Conservation (phyloP, 2,888 invertebrate species). For the Sialis fuliginosa region DNA sequence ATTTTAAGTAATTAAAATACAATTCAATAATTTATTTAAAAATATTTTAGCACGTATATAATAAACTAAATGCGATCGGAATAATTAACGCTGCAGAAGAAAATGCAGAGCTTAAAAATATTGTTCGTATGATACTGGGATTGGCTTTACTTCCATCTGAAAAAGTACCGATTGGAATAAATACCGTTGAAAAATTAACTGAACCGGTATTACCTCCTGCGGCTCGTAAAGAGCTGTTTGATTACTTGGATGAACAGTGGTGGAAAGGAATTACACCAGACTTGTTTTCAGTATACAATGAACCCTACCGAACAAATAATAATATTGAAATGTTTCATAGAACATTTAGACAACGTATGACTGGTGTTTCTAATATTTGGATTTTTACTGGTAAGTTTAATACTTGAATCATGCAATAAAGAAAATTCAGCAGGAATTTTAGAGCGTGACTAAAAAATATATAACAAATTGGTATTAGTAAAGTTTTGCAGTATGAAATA, state of each 20-base stretch:
- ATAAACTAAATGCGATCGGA: background rate
- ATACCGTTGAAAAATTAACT: constrained; percentile 1
- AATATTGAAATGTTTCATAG: constrained; percentile 6
- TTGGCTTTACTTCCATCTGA: constrained; percentile 3
- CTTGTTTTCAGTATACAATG: constrained; percentile 1
- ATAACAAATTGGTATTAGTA: no score
- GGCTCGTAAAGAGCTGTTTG: background rate
- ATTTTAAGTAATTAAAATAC: background rate
- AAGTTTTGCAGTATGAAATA: background rate
- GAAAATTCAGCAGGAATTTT: no score
- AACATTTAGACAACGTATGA: constrained; percentile 4
- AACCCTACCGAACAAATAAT: constrained; percentile 2
- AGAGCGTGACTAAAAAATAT: no score
- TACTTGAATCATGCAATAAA: no score
- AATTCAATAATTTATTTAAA: background rate
- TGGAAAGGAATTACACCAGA: constrained; percentile 3
- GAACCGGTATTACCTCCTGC: background rate
- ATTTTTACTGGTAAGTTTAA: constrained; percentile 1
- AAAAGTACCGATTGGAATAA: constrained; percentile 4
- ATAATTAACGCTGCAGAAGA: constrained; percentile 1
- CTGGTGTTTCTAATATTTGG: constrained; percentile 3
- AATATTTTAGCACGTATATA: constrained; percentile 4
- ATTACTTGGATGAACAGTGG: constrained; percentile 4
- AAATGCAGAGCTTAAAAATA: background rate
- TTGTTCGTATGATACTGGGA: constrained; percentile 1